Base-by-base conservation (phyloP, 2,888 invertebrate species). In the Temnothorax unifasciatus region DNA sequence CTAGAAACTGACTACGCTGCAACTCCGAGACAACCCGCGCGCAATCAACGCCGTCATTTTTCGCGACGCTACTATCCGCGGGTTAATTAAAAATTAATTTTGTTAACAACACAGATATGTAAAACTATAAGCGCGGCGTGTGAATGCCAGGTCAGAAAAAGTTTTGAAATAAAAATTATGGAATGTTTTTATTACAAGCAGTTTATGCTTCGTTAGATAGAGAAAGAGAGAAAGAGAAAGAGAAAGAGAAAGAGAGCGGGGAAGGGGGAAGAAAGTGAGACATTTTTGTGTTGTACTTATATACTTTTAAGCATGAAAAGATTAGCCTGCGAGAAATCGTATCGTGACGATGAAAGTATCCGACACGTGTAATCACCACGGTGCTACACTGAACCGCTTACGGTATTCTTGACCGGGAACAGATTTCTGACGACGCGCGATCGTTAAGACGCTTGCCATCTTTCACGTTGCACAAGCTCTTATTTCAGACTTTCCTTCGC, bases 351-450 rank as follows among this genome's bases (percentile, higher is more conserved):
- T n/a, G 44, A 50, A 34, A 76, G 21, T 69, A 25, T 44, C 34
- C 3, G 9, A 57, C 54, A 29, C 77, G 3, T 77, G 38, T 69
- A 29, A 69, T 69, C 50, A 41, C 29, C 15, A 44, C 44, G 54
- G n/a, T 29, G 54, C 50, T 38, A 13, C 38, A 54, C 29, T 21
- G 21, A 73, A 73, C 59, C 41, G 54, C 38, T 69, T 77, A 69
- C 69, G 54, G n/a, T 76, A 77, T 85, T 82, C 82, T 77, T 73
- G 47, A 57, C 85, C 47, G 57, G 34, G 29, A 73, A 77, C 77
- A 71, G 77, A 50, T 77, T 82, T 66, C 69, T 44, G 81, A 38
- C 64, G 57, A 50, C 47, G 47, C 52, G 34, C 63, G 79, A 82
- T 74, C 61, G 66, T 82, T 59, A 66, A 57, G 84, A 83, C 68